A percentile compares a stretch with the other conserved stretches of the same genome.
Evolutionary conservation across 1,140 invertebrate species (phyloP).

Genomic region (Telenomus remus): DNA sequence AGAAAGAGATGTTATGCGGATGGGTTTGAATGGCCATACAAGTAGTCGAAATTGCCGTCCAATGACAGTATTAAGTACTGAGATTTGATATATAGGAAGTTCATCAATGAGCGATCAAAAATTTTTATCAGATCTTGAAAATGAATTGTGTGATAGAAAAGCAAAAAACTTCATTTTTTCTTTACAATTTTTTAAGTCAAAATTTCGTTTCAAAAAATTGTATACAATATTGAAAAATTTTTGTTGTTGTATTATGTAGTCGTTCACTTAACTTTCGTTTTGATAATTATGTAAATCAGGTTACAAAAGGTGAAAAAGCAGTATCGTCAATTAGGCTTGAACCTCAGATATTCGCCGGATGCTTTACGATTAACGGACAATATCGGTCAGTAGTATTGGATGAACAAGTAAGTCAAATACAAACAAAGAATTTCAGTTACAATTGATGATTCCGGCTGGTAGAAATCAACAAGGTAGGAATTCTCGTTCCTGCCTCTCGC

Average conservation of each 20-base stretch:
- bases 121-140: constrained; percentile 28
- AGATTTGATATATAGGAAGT: constrained; percentile 31
- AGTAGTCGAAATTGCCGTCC: constrained; percentile 31
- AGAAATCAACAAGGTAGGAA: no score
- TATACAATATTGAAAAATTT: no score
- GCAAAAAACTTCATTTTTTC: background rate
- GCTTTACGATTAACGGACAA: constrained; percentile 16
- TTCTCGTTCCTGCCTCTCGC: constrained; percentile 17
- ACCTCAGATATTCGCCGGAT: constrained; percentile 3
- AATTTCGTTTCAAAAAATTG: no score
- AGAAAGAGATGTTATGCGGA: constrained; percentile 57
- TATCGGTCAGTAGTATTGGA: constrained; percentile 37
- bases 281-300: constrained; percentile 14
- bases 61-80: constrained; percentile 28
- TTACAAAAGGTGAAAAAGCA: constrained; percentile 6
- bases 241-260: no score
- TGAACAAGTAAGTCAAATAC: constrained; percentile 22
- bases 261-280: constrained; percentile 9
- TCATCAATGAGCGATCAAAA: constrained; percentile 30
- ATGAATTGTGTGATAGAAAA: background rate
- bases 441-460: constrained; percentile 19
- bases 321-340: constrained; percentile 6
- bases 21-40: constrained; percentile 51
- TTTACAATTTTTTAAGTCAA: background rate
- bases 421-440: constrained; percentile 31